Evolutionary conservation across 2,113 vertebrate species (phyloP), one percentile per base, ranked within the genome.

Genomic region (Silurus glanis): DNA sequence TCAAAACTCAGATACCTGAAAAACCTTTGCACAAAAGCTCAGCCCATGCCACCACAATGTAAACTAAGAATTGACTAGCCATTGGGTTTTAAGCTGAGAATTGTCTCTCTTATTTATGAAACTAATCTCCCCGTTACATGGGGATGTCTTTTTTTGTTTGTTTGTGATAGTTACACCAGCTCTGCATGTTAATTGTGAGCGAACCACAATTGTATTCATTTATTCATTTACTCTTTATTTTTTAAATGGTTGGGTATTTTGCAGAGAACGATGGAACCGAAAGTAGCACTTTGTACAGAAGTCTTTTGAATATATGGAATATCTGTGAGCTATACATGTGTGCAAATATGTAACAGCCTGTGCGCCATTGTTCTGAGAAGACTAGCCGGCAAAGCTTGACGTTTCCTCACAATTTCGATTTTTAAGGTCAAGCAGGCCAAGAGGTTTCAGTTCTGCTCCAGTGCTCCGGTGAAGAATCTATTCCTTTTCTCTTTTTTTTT

Each of bases 211-310:
- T 74, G 14, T 74, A 47, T 25, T 58, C 5, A 6, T 28, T 66
- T 79, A 25, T 80, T 6, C 8, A 10, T 49, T 9, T 80, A 58
- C 55, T 80, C 19, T 17, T 28, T 58, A 12, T 53, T 53, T 23
- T 7, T 58, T 79, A 19, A 17, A 9, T 17, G 53, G n/a, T 79
- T 37, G 5, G 17, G 2, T 72, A 23, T 61, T 76, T 25, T 25
- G 72, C n/a, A 8, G 9, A 23, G 83, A n/a, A 16, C 7, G 9
- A 47, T 16, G 14, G 14, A 17, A 8, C 9, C n/a, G 72, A 47
- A 25, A 25, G 62, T 85, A 85, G 75, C 84, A 79, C 75, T 85
- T 85, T 80, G 62, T 80, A 79, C 47, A 79, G 49, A n/a, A 23
- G 45, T 58, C 25, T 58, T 5, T 37, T 79, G 56, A 79, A 85